Conservation (phyloP, 2,888 invertebrate species). For the Eudasyphora cyanicolor region DNA sequence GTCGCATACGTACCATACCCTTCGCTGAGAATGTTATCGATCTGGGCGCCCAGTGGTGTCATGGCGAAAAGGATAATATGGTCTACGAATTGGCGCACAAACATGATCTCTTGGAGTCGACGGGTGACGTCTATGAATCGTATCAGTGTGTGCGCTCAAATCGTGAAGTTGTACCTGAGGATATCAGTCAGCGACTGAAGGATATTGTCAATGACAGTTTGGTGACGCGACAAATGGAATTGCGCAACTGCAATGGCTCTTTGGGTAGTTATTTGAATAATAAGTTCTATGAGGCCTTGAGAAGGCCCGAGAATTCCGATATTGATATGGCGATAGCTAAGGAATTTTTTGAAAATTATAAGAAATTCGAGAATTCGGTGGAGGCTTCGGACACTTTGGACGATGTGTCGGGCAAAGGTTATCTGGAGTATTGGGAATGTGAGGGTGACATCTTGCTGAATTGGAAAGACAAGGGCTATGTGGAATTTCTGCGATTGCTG, state of each 20-base stretch:
- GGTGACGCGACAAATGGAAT: conserved; percentile 75
- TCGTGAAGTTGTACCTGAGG: conserved; percentile 78
- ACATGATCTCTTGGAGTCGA: conserved; percentile 76
- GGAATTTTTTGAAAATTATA: conserved; percentile 84
- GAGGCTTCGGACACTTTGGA: conserved; percentile 85
- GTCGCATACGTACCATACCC: conserved; percentile 82
- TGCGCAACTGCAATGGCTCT: conserved; percentile 76
- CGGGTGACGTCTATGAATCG: conserved; percentile 76
- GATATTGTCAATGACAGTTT: conserved; percentile 79
- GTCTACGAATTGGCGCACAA: conserved; percentile 75
- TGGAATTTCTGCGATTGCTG: conserved; percentile 85
- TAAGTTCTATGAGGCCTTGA: conserved; percentile 75
- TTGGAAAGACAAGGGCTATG: conserved; percentile 89
- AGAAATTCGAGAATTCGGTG: conserved; percentile 80
- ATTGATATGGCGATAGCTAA: conserved; percentile 80
- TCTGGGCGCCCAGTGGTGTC: conserved; percentile 80
- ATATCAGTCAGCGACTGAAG: conserved; percentile 78
- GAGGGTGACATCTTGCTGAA: conserved; percentile 86
- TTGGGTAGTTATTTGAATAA: conserved; percentile 77
- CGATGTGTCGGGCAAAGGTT: conserved; percentile 85
- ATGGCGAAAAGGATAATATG: conserved; percentile 80
- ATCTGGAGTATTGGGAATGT: conserved; percentile 85
- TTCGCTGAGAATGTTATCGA: conserved; percentile 82
- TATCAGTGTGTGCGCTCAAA: conserved; percentile 78
- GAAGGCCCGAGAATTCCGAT: conserved; percentile 76